Evolutionary conservation across 1,140 invertebrate genomes (phyloP).

Genomic region (Drosophila parvula): DNA sequence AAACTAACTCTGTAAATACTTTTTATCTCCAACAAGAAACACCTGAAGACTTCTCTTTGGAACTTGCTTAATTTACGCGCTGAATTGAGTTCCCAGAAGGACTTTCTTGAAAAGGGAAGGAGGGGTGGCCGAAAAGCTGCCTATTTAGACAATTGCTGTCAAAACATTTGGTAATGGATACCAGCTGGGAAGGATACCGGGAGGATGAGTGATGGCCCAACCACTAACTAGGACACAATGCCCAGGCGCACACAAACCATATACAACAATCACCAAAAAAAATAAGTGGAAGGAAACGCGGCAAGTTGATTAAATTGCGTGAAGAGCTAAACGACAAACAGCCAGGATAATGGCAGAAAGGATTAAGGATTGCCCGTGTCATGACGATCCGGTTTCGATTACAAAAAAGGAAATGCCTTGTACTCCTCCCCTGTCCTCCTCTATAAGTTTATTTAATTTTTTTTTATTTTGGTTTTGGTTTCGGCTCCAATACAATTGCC

Average conservation of each 20-base stretch:
- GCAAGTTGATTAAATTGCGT: slow-evolving; percentile 80
- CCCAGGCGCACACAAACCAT: background rate
- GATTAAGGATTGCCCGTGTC: slow-evolving; percentile 74
- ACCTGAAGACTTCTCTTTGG: background rate
- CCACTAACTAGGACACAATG: slow-evolving; percentile 25
- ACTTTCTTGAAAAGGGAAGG: background rate
- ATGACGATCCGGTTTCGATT: slow-evolving; percentile 73
- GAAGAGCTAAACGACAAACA: slow-evolving; percentile 60
- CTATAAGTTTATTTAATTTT: background rate
- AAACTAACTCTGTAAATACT: too few relatives aligned
- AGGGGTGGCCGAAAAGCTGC: slow-evolving; percentile 20
- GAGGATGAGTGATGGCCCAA: slow-evolving; percentile 1
- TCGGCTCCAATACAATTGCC: slow-evolving; percentile 54
- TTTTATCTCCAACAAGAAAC: too few relatives aligned
- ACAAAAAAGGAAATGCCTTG: slow-evolving; percentile 62
- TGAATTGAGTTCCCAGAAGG: slow-evolving; percentile 12
- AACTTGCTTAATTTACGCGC: too few relatives aligned
- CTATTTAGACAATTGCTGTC: slow-evolving; percentile 82
- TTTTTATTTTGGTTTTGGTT: background rate
- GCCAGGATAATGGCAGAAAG: slow-evolving; percentile 59
- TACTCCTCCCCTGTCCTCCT: slow-evolving; percentile 1
- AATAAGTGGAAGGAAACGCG: slow-evolving; percentile 53
- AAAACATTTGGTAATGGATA: slow-evolving; percentile 83
- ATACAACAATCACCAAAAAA: background rate
- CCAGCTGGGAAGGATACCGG: slow-evolving; percentile 5